Evolutionary conservation across 2,888 invertebrate species (phyloP).

Genomic region (Caenorhabditis japonica): DNA sequence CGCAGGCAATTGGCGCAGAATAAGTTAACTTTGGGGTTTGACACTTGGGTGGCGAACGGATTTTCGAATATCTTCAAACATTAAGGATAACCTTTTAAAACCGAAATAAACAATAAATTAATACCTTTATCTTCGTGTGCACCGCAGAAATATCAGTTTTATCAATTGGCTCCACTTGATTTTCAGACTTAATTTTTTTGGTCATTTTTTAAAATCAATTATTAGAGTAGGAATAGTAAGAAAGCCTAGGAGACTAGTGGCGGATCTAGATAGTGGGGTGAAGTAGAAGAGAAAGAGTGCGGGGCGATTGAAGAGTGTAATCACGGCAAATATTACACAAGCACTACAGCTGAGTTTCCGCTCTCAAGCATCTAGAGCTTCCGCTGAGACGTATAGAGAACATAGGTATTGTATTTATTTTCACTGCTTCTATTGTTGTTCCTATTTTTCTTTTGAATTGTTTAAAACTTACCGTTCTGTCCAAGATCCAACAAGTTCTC

Average conservation of each 20-base stretch:
- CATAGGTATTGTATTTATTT: no score
- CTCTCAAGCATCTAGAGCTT: constrained; percentile 4
- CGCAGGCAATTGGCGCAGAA: constrained; percentile 75
- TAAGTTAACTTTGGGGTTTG: constrained; percentile 62
- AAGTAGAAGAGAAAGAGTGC: constrained; percentile 3
- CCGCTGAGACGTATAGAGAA: no score
- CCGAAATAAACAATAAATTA: neutral
- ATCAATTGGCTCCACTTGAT: constrained; percentile 9
- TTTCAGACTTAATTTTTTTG: constrained; percentile 3
- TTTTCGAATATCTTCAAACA: constrained; percentile 65
- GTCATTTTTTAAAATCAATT: neutral
- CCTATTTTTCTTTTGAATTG: no score
- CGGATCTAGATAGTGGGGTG: constrained; percentile 12
- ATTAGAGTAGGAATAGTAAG: neutral
- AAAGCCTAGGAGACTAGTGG: constrained; percentile 25
- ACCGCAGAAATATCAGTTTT: constrained; percentile 58
- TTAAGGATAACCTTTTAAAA: neutral
- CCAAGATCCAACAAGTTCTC: no score
- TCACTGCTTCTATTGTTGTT: no score
- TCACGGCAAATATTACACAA: constrained; percentile 55
- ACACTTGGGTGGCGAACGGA: constrained; percentile 73
- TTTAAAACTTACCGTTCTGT: no score
- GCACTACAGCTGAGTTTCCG: constrained; percentile 23
- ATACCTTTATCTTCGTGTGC: constrained; percentile 61
- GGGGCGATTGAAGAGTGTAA: constrained; percentile 30